Conservation (phyloP, 2,113 vertebrate genomes). For the Philantomba maxwellii region DNA sequence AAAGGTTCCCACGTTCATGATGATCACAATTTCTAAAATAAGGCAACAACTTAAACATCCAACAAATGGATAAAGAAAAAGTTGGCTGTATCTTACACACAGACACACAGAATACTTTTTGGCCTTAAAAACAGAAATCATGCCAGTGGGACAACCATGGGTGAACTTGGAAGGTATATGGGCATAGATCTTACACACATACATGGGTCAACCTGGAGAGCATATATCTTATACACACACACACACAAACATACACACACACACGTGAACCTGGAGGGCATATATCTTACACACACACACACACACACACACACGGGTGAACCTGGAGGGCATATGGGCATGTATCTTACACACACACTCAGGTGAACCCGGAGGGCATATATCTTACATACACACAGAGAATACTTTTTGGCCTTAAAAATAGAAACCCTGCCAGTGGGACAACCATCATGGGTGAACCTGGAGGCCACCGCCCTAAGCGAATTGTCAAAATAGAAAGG, state of each 20-base stretch:
- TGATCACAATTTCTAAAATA: background rate
- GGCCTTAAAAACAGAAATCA: background rate
- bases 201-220: too few species aligned
- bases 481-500: background rate
- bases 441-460: background rate
- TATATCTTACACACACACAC: too few species aligned
- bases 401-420: background rate
- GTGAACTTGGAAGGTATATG: background rate
- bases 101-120: background rate
- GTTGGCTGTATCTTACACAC: background rate
- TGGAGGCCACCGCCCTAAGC: background rate
- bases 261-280: background rate
- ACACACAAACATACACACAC: background rate
- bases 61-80: background rate
- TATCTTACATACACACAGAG: background rate
- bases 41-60: background rate
- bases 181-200: too few species aligned
- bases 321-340: background rate
- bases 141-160: background rate
- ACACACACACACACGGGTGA: background rate
- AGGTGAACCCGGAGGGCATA: too few species aligned
- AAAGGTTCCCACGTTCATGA: background rate
- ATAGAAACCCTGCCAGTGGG: background rate
- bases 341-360: fast-evolving
- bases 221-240: too few species aligned